These are phyloP conservation scores for Echinops telfairi DNA, from an alignment of 2,113 vertebrate genomes.

Conservation along the genomic window DNA sequence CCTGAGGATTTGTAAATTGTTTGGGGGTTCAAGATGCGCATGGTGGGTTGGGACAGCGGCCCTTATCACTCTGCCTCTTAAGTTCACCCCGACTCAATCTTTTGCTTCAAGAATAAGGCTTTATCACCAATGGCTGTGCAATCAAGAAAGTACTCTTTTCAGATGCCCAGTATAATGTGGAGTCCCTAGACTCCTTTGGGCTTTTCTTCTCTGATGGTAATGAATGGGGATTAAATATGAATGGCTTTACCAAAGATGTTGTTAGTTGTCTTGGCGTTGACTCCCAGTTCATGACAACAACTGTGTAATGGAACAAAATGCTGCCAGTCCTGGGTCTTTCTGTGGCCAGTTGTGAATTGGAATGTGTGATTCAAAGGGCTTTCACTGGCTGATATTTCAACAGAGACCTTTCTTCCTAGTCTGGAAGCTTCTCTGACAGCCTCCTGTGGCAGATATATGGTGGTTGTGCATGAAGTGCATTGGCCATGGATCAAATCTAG, in stretches of 20 bases:
- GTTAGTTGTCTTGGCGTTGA: background rate
- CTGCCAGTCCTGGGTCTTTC: background rate
- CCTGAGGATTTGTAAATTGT: accelerated
- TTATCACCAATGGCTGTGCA: conserved; percentile 68
- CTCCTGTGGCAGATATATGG: background rate
- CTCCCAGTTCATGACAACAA: background rate
- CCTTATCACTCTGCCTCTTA: background rate
- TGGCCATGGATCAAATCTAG: background rate
- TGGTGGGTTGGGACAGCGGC: background rate
- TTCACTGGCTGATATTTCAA: no score
- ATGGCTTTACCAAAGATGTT: background rate
- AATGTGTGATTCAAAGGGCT: background rate
- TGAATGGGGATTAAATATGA: background rate
- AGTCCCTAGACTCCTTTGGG: background rate
- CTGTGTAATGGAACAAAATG: background rate
- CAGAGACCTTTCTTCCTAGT: background rate
- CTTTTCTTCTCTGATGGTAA: background rate
- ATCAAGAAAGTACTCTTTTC: conserved; percentile 75
- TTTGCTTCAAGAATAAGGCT: conserved; percentile 65
- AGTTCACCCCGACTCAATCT: conserved; percentile 12
- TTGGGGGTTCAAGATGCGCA: background rate
- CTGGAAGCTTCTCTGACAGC: background rate
- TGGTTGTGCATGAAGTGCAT: background rate
- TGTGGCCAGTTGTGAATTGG: background rate
- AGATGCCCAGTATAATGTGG: conserved; percentile 29